Percentiles rank a stretch among this genome's conserved stretches.
Conservation (phyloP, 2,113 vertebrate species). For the Eolophus roseicapilla region DNA sequence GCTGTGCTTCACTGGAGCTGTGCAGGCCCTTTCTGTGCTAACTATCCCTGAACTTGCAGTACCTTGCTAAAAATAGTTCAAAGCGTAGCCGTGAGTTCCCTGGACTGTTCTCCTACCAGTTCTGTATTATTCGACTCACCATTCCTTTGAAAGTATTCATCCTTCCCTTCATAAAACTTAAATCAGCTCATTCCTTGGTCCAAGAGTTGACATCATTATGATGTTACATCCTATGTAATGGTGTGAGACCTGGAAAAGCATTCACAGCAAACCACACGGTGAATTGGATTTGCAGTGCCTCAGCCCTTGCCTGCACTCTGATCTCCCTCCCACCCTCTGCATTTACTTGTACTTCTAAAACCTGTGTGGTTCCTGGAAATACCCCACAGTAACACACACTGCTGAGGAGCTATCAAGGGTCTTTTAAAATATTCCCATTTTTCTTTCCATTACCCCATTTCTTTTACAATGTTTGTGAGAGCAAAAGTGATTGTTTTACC, state of each 20-base stretch:
- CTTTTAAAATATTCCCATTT: neutral
- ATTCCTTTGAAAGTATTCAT: conserved; percentile 68
- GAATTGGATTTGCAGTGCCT: conserved; percentile 38
- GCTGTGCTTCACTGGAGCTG: neutral
- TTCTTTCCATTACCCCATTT: conserved; percentile 20
- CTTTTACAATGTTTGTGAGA: conserved; percentile 17
- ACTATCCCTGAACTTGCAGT: conserved; percentile 10
- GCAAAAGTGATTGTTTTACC: conserved; percentile 36
- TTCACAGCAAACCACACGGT: neutral
- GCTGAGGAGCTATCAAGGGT: neutral
- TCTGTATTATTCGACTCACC: conserved; percentile 22
- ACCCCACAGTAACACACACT: neutral
- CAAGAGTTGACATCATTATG: conserved; percentile 71
- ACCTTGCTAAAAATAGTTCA: conserved; percentile 54
- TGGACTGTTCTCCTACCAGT: conserved; percentile 24
- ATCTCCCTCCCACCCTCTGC: neutral
- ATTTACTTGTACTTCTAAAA: neutral
- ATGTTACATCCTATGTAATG: conserved; percentile 68
- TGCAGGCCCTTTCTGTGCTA: neutral
- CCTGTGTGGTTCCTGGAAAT: neutral
- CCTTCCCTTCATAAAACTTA: conserved; percentile 65
- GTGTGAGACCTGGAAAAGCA: conserved; percentile 64
- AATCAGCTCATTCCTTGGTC: conserved; percentile 46
- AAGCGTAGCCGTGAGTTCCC: neutral
- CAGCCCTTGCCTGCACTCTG: neutral